Evolutionary conservation across 1,140 invertebrate genomes (phyloP).

Genomic region (Zaprionus gabonicus): DNA sequence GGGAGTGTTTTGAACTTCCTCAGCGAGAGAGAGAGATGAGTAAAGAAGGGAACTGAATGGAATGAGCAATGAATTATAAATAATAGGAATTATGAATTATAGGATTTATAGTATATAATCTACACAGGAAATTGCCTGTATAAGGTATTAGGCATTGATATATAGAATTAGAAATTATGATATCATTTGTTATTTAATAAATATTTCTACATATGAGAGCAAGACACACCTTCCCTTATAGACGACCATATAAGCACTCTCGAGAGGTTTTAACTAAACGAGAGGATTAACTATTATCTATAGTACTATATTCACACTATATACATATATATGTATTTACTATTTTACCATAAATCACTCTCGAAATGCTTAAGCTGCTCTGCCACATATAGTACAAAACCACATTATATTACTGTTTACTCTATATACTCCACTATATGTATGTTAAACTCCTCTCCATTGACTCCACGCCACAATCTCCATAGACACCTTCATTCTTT

Average conservation of each 20-base stretch:
- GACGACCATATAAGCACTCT: no score
- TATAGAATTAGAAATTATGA: not conserved
- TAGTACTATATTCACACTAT: no score
- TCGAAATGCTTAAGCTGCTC: no score
- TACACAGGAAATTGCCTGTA: not conserved
- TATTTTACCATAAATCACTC: no score
- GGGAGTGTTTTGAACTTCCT: slow-evolving; percentile 21
- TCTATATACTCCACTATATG: not conserved
- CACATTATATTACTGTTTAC: not conserved
- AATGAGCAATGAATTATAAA: not conserved
- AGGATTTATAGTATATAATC: not conserved
- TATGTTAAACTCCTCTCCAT: not conserved
- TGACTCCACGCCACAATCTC: not conserved
- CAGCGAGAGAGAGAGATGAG: not conserved
- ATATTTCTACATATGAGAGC: no score
- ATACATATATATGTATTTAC: no score
- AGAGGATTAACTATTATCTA: no score
- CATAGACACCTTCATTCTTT: not conserved
- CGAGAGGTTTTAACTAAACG: no score
- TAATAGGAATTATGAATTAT: not conserved
- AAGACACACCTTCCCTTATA: no score
- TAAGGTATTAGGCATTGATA: not conserved
- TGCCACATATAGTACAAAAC: not conserved
- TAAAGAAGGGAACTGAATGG: not conserved
- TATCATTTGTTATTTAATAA: not conserved